Percentiles rank a stretch among this genome's conserved stretches.
Conservation (phyloP, 2,113 vertebrate genomes). For the Ciconia stormi region DNA sequence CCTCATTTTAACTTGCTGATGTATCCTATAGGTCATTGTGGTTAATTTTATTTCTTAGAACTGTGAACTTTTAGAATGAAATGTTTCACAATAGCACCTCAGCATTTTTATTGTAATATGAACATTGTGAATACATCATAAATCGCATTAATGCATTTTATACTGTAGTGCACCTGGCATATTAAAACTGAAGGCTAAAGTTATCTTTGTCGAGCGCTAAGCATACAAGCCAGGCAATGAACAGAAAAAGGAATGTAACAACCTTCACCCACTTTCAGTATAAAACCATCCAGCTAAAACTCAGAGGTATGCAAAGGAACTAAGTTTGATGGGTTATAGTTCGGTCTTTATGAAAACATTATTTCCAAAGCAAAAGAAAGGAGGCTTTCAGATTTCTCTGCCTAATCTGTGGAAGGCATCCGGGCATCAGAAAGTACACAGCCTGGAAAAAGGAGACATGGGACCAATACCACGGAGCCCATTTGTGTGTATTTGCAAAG, state of each 20-base stretch:
- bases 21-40: fast-evolving
- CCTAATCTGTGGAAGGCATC: neutral
- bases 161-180: neutral
- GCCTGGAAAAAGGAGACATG: neutral
- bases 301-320: neutral
- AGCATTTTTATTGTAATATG: neutral
- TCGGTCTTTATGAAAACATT: neutral
- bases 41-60: neutral
- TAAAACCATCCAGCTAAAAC: neutral
- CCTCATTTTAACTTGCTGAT: neutral
- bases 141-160: neutral
- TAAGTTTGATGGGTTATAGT: neutral
- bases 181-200: neutral
- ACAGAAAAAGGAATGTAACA: neutral
- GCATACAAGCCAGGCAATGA: neutral
- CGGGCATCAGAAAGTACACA: neutral
- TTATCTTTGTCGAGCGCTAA: neutral
- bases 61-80: neutral
- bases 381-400: neutral
- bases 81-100: neutral
- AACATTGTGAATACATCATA: neutral
- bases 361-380: neutral
- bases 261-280: neutral
- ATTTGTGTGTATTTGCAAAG: neutral
- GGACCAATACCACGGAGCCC: fast-evolving